Evolutionary conservation across 2,888 invertebrate species (phyloP).

Genomic region (Cataglyphis rosenhaueri): DNA sequence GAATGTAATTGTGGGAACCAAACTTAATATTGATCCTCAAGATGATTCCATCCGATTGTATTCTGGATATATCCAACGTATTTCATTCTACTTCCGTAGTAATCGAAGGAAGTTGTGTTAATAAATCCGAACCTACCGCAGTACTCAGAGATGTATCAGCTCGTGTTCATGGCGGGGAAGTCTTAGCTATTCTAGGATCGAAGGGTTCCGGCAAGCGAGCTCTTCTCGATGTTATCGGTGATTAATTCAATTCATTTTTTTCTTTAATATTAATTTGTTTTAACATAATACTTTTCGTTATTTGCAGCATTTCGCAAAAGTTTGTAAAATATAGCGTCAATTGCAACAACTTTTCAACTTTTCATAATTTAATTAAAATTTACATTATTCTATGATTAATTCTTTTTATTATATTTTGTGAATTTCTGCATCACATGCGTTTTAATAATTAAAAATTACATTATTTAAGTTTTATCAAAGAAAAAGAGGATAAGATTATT

Average conservation of each 20-base stretch:
- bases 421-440: conserved; percentile 62
- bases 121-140: conserved; percentile 86
- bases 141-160: conserved; percentile 97
- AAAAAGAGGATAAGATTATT: background rate
- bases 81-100: conserved; percentile 89
- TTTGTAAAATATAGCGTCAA: background rate
- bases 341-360: background rate
- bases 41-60: conserved; percentile 94
- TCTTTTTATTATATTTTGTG: conserved; percentile 71
- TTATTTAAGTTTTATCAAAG: background rate
- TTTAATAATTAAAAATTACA: background rate
- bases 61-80: conserved; percentile 94
- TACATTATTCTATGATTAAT: background rate
- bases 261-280: background rate
- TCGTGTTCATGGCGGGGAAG: conserved; percentile 96
- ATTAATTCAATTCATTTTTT: background rate
- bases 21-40: conserved; percentile 74
- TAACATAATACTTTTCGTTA: background rate
- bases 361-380: conserved; percentile 16
- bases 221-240: conserved; percentile 94
- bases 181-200: conserved; percentile 96
- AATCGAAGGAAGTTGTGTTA: conserved; percentile 80
- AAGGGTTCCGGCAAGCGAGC: conserved; percentile 99
- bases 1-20: conserved; percentile 28
- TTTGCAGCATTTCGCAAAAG: background rate